Evolutionary conservation across 2,113 vertebrate species (phyloP).

Genomic region (Charadrius vociferus): DNA sequence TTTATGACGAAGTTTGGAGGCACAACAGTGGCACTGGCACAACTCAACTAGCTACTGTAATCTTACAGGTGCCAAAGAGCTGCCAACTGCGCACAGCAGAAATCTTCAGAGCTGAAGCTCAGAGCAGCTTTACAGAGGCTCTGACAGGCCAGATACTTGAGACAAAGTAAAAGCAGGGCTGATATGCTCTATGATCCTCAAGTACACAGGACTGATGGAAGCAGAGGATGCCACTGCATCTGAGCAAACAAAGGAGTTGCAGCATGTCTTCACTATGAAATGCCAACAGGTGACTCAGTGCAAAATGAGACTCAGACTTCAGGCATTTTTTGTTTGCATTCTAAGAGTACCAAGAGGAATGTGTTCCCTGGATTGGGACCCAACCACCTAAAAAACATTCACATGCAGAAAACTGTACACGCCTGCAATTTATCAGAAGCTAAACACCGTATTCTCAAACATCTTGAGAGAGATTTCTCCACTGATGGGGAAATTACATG

Average conservation of each 20-base stretch:
- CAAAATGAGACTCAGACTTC: not conserved
- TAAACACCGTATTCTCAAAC: not conserved
- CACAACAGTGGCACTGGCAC: not conserved
- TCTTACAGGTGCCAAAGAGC: not conserved
- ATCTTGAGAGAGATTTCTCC: not conserved
- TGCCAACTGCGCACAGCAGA: not conserved
- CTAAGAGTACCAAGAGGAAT: not conserved
- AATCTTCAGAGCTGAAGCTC: not conserved
- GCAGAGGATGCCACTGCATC: not conserved
- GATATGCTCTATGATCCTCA: not conserved
- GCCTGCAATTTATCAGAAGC: not conserved
- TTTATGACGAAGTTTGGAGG: not conserved
- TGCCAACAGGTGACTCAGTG: not conserved
- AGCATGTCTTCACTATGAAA: accelerated
- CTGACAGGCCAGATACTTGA: not conserved
- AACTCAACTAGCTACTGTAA: not conserved
- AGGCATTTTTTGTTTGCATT: not conserved
- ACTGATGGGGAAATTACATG: accelerated
- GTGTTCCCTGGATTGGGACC: not conserved
- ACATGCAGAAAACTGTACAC: not conserved
- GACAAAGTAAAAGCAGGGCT: not conserved
- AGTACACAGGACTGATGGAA: not conserved
- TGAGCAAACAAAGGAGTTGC: not conserved
- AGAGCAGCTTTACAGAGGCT: not conserved
- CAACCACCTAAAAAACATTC: not conserved